A percentile compares a stretch with the other conserved stretches of the same genome.
Conservation (phyloP, 2,888 invertebrate genomes). For the Stramonita haemastoma region DNA sequence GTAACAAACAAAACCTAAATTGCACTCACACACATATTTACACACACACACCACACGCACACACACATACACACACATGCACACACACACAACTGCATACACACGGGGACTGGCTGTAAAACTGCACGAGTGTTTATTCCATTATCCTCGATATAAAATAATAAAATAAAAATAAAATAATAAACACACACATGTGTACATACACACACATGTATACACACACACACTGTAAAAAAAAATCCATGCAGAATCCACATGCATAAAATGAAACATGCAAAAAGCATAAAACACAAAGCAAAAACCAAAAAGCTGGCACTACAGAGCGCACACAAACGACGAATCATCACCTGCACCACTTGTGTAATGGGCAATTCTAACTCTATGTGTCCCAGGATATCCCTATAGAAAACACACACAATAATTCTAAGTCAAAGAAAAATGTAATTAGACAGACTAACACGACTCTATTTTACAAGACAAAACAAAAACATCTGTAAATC, state of each 20-base stretch:
- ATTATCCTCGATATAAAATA: too few relatives aligned
- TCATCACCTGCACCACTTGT: constrained; percentile 92
- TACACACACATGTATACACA: not conserved
- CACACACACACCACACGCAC: not conserved
- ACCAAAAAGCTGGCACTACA: not conserved
- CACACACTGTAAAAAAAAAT: not conserved
- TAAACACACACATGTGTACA: not conserved
- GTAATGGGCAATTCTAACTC: constrained; percentile 96
- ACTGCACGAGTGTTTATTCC: too few relatives aligned
- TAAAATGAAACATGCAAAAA: not conserved
- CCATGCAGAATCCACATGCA: not conserved
- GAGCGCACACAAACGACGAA: not conserved
- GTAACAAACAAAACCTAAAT: not conserved
- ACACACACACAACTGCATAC: too few relatives aligned
- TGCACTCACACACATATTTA: not conserved
- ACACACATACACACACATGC: not conserved
- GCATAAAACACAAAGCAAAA: not conserved
- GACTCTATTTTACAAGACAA: too few relatives aligned
- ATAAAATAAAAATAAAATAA: not conserved
- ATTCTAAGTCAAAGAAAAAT: not conserved
- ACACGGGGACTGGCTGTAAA: too few relatives aligned
- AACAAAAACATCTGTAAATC: too few relatives aligned
- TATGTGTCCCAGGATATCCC: constrained; percentile 71
- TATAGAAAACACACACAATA: constrained; percentile 54
- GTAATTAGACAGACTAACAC: too few relatives aligned